Evolutionary conservation across 2,888 invertebrate species (phyloP), one percentile per base, ranked within the genome.

Genomic region (Rotaria sp.): DNA sequence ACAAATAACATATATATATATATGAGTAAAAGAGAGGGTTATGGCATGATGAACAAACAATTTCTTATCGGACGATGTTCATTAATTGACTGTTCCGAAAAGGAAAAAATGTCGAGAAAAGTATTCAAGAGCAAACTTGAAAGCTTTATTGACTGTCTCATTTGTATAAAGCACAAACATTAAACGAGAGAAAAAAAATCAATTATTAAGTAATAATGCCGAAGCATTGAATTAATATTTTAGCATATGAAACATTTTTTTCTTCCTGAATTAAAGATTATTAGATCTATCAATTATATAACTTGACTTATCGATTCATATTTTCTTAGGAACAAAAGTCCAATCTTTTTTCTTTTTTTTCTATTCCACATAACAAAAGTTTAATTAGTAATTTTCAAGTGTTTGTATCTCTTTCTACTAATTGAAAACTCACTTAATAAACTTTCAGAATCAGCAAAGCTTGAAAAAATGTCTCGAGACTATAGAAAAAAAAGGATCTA

Each of bases 341-440:
- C 3, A 35, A 4, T 7, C 35, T 67, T 21, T 13, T 21, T 18
- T 18, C 7, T 18, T 67, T 35, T 67, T 30, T 10, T 59, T 30
- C n/a, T 7, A 30, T n/a, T 10, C n/a, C 57, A n/a, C 5, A 35
- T 10, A 18, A 50, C 50, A 67, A 67, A 59, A 35, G 15, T 18
- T 67, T 67, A 35, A 67, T 35, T 35, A 35, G 18, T 30, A 2
- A n/a, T 13, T 30, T 30, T 59, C 67, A 67, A 67, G 67, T 35
- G 1, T 30, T 35, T 18, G 13, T 18, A 11, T 5, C 67, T 67
- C 11, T 18, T 30, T 67, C 67, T 67, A 35, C 35, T 67, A 67
- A 67, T 67, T 67, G 67, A 67, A 67, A 35, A 67, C 35, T 67
- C 67, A 67, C 67, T 67, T 67, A 30, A 67, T 67, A 67, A 35